phyloP scores from a whole-genome alignment of 30 jellyfish, hydroid and myxozoan genomes.

The Mastigias papua region DNA sequence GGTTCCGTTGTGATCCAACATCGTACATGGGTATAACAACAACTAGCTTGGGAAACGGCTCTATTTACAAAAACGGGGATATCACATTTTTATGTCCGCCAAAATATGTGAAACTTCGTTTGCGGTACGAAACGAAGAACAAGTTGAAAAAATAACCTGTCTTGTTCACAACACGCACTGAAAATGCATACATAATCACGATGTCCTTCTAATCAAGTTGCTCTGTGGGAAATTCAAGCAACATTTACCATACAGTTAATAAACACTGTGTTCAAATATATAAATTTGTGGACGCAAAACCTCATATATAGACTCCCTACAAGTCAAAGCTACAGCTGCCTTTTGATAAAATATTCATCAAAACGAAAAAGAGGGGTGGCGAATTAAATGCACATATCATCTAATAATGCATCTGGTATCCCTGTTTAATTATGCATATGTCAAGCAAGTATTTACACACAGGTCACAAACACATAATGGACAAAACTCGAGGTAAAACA shows the following conservation, averaged over 20 bases:
- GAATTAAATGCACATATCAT: background rate
- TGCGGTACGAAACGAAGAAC: too few relatives aligned
- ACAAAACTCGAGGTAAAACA: background rate
- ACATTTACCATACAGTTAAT: background rate
- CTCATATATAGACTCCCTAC: background rate
- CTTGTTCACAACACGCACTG: too few relatives aligned
- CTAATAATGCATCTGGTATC: background rate
- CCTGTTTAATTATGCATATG: background rate
- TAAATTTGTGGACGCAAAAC: background rate
- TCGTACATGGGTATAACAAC: too few relatives aligned
- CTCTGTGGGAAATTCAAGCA: background rate
- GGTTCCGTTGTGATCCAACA: too few relatives aligned
- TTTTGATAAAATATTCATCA: slow-evolving; percentile 4
- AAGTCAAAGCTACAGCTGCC: background rate
- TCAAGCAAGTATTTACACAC: background rate
- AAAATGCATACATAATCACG: too few relatives aligned
- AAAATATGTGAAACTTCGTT: too few relatives aligned
- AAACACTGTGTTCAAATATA: background rate
- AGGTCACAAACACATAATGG: background rate
- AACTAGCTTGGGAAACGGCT: too few relatives aligned
- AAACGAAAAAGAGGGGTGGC: background rate
- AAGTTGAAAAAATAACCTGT: too few relatives aligned
- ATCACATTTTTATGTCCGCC: too few relatives aligned
- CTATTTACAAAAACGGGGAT: too few relatives aligned
- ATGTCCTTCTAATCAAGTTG: background rate